Conservation (phyloP, 2,113 vertebrate species). For the Centrocercus urophasianus region DNA sequence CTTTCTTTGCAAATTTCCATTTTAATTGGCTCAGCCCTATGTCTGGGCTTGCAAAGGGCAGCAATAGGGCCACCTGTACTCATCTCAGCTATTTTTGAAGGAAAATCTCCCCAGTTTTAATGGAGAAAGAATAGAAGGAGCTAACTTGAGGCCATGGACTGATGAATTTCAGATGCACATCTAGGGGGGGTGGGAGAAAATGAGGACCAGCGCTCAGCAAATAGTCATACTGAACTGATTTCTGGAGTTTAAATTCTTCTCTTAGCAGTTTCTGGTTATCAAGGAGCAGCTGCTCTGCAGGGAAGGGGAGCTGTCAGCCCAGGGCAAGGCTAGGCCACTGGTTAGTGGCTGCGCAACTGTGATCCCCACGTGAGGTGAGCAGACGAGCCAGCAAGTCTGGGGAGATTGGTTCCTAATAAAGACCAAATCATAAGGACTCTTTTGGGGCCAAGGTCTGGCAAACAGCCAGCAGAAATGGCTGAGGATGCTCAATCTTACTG, state of each 20-base stretch:
- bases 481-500: not conserved
- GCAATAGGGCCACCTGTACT: not conserved
- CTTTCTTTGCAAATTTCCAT: not conserved
- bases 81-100: not conserved
- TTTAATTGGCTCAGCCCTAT: not conserved
- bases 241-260: not conserved
- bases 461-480: not conserved
- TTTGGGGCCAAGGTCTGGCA: not conserved
- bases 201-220: not conserved
- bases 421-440: not conserved
- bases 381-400: not conserved
- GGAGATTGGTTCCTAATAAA: not conserved
- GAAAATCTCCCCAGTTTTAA: not conserved
- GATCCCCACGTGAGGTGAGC: not conserved
- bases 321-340: not conserved
- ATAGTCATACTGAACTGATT: not conserved
- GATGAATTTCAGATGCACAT: not conserved
- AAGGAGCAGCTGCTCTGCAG: not conserved
- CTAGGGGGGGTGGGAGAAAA: not conserved
- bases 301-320: not conserved
- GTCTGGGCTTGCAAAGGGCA: not conserved
- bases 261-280: not conserved
- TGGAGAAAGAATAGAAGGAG: not conserved
- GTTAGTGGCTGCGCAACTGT: not conserved
- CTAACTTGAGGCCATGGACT: not conserved